Evolutionary conservation across 2,888 invertebrate species (phyloP).

Genomic region (Steinernema scapterisci): DNA sequence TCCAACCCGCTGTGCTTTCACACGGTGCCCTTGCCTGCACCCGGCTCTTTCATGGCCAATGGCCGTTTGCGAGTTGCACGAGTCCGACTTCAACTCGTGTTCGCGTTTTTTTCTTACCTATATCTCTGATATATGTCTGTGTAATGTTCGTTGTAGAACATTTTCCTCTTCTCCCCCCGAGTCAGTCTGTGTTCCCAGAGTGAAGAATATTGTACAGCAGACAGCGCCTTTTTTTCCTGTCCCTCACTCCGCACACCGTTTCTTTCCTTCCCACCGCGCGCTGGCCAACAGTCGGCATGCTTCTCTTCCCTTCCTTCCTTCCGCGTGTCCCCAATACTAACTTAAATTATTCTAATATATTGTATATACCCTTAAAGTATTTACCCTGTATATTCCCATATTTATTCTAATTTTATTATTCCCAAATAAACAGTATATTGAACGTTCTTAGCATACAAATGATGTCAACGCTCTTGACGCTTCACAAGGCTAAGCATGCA

Average conservation of each 20-base stretch:
- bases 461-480: no score
- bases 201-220: neutral
- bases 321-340: neutral
- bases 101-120: slow-evolving; percentile 41
- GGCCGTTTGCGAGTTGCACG: slow-evolving; percentile 9
- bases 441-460: neutral
- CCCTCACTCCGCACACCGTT: neutral
- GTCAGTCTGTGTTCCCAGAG: neutral
- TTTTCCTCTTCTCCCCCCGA: neutral
- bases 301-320: neutral
- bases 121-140: slow-evolving; percentile 53
- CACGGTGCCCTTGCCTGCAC: slow-evolving; percentile 1
- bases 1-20: neutral
- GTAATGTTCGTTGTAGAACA: slow-evolving; percentile 62
- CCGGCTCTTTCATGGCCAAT: slow-evolving; percentile 34
- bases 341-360: slow-evolving; percentile 25
- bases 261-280: neutral
- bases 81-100: neutral
- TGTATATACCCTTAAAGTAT: slow-evolving; percentile 18
- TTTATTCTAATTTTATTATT: slow-evolving; percentile 26
- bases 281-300: neutral
- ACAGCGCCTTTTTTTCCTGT: neutral
- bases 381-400: slow-evolving; percentile 26
- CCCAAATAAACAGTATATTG: neutral
- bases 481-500: no score